These are phyloP conservation scores for Epirrita christyi DNA, from an alignment of 2,888 invertebrate species.

Conservation along the genomic window DNA sequence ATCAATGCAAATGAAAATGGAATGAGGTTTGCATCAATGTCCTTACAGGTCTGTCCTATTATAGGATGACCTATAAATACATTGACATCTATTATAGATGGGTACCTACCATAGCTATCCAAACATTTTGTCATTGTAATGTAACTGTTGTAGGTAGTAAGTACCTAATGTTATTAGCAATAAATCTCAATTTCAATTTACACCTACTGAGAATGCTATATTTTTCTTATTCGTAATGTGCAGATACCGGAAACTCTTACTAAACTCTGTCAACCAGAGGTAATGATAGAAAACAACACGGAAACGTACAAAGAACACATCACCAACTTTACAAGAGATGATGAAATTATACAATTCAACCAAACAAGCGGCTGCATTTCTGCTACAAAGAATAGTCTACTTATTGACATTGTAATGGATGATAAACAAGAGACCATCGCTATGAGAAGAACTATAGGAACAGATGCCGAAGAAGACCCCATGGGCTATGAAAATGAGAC, in stretches of 20 bases:
- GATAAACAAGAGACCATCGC: conserved; percentile 60
- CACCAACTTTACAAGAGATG: conserved; percentile 7
- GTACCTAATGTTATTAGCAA: too few relatives aligned
- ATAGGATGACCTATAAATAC: too few relatives aligned
- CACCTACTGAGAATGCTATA: too few relatives aligned
- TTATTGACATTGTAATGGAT: conserved; percentile 63
- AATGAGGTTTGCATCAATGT: too few relatives aligned
- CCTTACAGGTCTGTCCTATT: too few relatives aligned
- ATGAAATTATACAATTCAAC: conserved; percentile 8
- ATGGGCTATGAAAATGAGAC: conserved; percentile 48
- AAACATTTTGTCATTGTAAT: too few relatives aligned
- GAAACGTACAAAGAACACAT: conserved; percentile 20
- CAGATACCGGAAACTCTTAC: conserved; percentile 68
- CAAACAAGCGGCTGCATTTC: conserved; percentile 43
- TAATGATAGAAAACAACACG: conserved; percentile 35
- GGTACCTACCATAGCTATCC: too few relatives aligned
- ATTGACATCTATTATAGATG: too few relatives aligned
- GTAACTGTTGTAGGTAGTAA: too few relatives aligned
- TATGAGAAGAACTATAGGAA: conserved; percentile 60
- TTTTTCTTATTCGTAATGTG: background rate
- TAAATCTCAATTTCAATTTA: too few relatives aligned
- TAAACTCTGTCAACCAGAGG: conserved; percentile 55
- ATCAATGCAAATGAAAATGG: too few relatives aligned
- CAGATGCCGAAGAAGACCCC: conserved; percentile 48
- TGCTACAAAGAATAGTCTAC: conserved; percentile 55